Conservation (phyloP, 2,797 vertebrate species). For the Cryptoprocta ferox region DNA sequence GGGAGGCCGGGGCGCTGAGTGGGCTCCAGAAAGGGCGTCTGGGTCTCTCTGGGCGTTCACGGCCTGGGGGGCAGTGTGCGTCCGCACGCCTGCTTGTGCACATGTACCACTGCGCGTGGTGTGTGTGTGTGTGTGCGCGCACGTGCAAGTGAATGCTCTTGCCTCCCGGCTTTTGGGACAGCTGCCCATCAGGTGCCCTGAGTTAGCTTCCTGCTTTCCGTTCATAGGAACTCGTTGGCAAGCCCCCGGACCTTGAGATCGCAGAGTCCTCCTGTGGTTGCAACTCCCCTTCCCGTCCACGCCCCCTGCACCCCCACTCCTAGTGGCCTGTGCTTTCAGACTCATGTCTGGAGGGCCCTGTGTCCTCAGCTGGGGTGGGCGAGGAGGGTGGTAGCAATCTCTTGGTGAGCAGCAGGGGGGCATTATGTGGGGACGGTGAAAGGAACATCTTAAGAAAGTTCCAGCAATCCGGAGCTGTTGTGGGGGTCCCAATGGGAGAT, state of each 20-base stretch:
- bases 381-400: not conserved
- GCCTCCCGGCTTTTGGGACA: not conserved
- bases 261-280: not conserved
- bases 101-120: not conserved
- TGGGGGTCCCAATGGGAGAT: not conserved
- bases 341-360: not conserved
- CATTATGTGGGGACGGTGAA: not conserved
- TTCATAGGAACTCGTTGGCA: not conserved
- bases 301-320: not conserved
- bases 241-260: not conserved
- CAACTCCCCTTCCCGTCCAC: accelerated
- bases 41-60: not conserved
- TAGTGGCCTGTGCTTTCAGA: not conserved
- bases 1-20: not conserved
- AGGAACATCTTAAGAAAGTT: not conserved
- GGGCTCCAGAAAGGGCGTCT: not conserved
- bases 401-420: not conserved
- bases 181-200: not conserved
- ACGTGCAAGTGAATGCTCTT: not conserved
- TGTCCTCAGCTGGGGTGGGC: not conserved
- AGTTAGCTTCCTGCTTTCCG: not conserved
- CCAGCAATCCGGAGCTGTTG: not conserved
- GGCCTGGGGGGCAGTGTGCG: not conserved
- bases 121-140: not conserved
- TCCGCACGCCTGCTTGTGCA: not conserved